A percentile compares a stretch with the other conserved stretches of the same genome.
These are phyloP conservation scores for Girardinichthys multiradiatus DNA, from an alignment of 2,113 vertebrate genomes.

Conservation along the genomic window DNA sequence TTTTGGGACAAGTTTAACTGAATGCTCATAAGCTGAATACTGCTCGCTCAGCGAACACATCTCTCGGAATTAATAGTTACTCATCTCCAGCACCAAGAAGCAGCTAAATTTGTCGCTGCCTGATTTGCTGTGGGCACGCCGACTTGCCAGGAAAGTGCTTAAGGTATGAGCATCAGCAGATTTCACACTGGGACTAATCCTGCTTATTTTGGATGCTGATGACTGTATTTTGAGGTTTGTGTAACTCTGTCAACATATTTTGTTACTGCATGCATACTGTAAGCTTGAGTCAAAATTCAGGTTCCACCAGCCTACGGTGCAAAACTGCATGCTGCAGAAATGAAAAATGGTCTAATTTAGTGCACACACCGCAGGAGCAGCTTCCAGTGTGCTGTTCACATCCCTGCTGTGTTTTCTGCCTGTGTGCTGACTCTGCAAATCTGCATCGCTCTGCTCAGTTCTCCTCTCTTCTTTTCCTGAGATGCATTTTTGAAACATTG, in stretches of 20 bases:
- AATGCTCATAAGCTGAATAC: conserved; percentile 45
- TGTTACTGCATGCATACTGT: neutral
- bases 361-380: conserved; percentile 27
- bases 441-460: conserved; percentile 39
- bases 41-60: conserved; percentile 46
- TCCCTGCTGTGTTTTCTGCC: conserved; percentile 33
- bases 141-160: conserved; percentile 38
- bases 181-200: conserved; percentile 40
- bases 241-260: conserved; percentile 1
- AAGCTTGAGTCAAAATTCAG: conserved; percentile 8
- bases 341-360: conserved; percentile 29
- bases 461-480: conserved; percentile 24
- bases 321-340: conserved; percentile 7
- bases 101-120: conserved; percentile 54
- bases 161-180: conserved; percentile 41
- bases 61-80: conserved; percentile 58
- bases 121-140: conserved; percentile 31
- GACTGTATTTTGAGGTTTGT: conserved; percentile 6
- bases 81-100: conserved; percentile 53
- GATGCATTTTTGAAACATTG: conserved; percentile 21
- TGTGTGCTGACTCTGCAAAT: conserved; percentile 66
- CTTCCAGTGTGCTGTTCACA: conserved; percentile 21
- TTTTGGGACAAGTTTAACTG: conserved; percentile 41
- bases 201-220: conserved; percentile 10
- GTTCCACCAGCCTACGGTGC: neutral